Percentiles rank a stretch among this genome's conserved stretches.
phyloP scores from a whole-genome alignment of 2,113 vertebrate genomes.

The Callithrix jacchus region DNA sequence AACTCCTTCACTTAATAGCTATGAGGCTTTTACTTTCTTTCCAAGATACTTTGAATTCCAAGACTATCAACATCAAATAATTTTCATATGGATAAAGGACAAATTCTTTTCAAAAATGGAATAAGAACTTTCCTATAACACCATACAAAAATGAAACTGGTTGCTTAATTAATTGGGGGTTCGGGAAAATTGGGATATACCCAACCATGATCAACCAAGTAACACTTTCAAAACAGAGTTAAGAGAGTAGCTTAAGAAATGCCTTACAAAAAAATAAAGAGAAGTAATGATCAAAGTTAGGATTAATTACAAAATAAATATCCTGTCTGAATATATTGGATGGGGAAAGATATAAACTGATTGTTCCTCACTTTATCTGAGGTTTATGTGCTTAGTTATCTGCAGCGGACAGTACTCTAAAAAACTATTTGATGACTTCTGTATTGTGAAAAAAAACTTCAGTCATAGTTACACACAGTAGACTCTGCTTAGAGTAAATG shows the following conservation, averaged over 20 bases:
- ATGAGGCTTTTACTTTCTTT: background rate
- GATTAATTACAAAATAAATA: background rate
- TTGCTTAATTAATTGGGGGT: background rate
- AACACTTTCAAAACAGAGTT: background rate
- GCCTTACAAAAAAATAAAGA: background rate
- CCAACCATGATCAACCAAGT: background rate
- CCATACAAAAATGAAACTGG: background rate
- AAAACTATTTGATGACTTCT: background rate
- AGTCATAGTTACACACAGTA: background rate
- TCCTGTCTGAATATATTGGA: background rate
- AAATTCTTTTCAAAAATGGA: slow-evolving; percentile 13
- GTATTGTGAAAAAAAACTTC: background rate
- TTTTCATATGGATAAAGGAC: background rate
- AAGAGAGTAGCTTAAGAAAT: background rate
- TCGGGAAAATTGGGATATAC: background rate
- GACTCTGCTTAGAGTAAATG: background rate
- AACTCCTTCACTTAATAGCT: background rate
- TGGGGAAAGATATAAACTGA: background rate
- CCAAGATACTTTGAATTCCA: background rate
- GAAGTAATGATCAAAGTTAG: background rate
- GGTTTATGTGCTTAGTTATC: background rate
- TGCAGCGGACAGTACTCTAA: background rate
- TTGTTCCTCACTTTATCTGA: background rate
- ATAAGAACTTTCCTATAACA: background rate
- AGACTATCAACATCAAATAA: background rate